Base-by-base conservation (phyloP, 2,888 invertebrate genomes). In the Seira musarum region DNA sequence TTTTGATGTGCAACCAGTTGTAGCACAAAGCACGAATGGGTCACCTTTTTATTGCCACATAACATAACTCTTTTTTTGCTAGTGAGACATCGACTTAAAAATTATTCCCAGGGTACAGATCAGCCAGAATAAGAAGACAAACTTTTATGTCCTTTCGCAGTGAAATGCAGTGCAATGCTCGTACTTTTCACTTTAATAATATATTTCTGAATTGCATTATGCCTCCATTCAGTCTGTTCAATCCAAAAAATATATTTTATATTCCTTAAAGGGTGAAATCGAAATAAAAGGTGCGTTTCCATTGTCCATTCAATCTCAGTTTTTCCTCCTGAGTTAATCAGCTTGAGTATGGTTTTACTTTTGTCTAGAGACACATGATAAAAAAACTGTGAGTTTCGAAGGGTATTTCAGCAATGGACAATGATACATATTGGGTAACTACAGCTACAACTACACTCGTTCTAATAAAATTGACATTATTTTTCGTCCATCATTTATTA, bases 301-400 rank as follows among this genome's bases (percentile, higher is more conserved):
- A 46, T 8, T 72, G 64, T 65, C 72, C 72, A 63, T 72, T 25
- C 61, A 63, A 71, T 25, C 49, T 46, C 19, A 17, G 63, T 40
- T 24, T 66, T 74, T 74, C 65, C 65, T 73, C 30, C 57, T 74
- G 15, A 53, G 53, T 30, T 74, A 74, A 74, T 74, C 74, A 74
- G 66, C 66, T 74, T 57, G 74, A 53, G 66, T 30, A 53, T 57
- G 57, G 66, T 19, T 24, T 5, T 24, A 49, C 53, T 24, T n/a
- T 19, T 70, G 70, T 40, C 53, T n/a, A 53, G 3, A 13, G 53
- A 53, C 6, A 53, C 2, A 13, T 17, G 8, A 30, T 30, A 30
- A 5, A 2, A 5, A 30, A 30, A 30, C 3, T 8, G 2, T 30
- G 30, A 30, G 8, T 30, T 30, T 5, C 2, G 8, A 30, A 30